Evolutionary conservation across 2,113 vertebrate genomes (phyloP).

Genomic region (Hippocampus zosterae): DNA sequence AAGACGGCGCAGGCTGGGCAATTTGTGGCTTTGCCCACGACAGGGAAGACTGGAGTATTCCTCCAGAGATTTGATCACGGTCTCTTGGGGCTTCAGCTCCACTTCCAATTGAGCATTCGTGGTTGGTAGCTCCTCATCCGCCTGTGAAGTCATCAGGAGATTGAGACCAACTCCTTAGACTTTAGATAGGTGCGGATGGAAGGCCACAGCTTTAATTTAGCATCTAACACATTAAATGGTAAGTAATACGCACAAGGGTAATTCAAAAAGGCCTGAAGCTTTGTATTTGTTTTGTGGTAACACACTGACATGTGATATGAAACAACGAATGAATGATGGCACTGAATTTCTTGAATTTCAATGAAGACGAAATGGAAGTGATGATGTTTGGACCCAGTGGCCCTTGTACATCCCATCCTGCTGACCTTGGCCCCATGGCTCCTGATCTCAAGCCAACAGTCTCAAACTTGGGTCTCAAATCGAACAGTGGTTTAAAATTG

Average conservation of each 20-base stretch:
- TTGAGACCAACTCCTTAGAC: conserved; percentile 50
- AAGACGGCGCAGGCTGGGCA: conserved; percentile 35
- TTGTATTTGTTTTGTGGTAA: too few species aligned
- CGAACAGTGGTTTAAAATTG: too few species aligned
- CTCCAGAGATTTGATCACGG: conserved; percentile 55
- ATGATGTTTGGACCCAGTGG: too few species aligned
- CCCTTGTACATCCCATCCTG: too few species aligned
- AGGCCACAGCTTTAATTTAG: conserved; percentile 38
- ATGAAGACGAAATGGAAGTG: too few species aligned
- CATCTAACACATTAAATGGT: conserved; percentile 13
- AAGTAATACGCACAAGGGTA: background rate
- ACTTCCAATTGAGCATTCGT: conserved; percentile 62
- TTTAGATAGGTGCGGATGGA: background rate
- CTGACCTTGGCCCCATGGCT: too few species aligned
- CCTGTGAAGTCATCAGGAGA: conserved; percentile 49
- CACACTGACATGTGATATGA: too few species aligned
- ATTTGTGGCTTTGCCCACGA: conserved; percentile 37
- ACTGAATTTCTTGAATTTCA: too few species aligned
- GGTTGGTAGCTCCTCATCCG: conserved; percentile 61
- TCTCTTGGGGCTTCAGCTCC: conserved; percentile 51
- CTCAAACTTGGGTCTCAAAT: too few species aligned
- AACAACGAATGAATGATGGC: too few species aligned
- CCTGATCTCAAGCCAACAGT: too few species aligned
- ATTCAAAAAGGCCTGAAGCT: too few species aligned
- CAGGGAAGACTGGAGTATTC: conserved; percentile 21